These are phyloP conservation scores for Bugula neritina DNA, from an alignment of 2,888 invertebrate genomes.

Conservation along the genomic window DNA sequence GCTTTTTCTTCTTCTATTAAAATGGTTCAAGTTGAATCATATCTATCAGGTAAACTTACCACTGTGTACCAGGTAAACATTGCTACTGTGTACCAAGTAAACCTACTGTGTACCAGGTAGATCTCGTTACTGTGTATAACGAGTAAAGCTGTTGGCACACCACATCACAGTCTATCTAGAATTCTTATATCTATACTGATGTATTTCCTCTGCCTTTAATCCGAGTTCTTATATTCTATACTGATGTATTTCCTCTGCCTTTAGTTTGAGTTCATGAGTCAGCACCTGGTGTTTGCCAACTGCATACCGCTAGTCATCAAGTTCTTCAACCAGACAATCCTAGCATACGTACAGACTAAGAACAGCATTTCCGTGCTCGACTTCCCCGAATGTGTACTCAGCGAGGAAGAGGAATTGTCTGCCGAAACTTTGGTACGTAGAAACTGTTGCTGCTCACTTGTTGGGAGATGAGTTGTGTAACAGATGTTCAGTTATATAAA, in stretches of 20 bases:
- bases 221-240: too few relatives aligned
- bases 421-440: constrained; percentile 68
- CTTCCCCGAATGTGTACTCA: constrained; percentile 91
- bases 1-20: constrained; percentile 77
- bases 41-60: constrained; percentile 68
- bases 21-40: constrained; percentile 95
- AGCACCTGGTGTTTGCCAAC: constrained; percentile 96
- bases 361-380: constrained; percentile 81
- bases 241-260: too few relatives aligned
- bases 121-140: too few relatives aligned
- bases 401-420: constrained; percentile 86
- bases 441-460: too few relatives aligned
- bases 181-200: too few relatives aligned
- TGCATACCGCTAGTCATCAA: constrained; percentile 96
- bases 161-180: too few relatives aligned
- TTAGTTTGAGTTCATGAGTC: constrained; percentile 92
- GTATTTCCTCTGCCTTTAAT: too few relatives aligned
- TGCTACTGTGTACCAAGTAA: too few relatives aligned
- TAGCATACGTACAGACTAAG: constrained; percentile 87
- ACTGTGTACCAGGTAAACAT: background rate
- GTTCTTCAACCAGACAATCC: constrained; percentile 96
- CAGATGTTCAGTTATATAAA: too few relatives aligned
- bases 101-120: too few relatives aligned
- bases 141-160: too few relatives aligned
- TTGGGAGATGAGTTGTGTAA: too few relatives aligned